Conservation (phyloP, 1,140 invertebrate species). For the Drosophila takahashii region DNA sequence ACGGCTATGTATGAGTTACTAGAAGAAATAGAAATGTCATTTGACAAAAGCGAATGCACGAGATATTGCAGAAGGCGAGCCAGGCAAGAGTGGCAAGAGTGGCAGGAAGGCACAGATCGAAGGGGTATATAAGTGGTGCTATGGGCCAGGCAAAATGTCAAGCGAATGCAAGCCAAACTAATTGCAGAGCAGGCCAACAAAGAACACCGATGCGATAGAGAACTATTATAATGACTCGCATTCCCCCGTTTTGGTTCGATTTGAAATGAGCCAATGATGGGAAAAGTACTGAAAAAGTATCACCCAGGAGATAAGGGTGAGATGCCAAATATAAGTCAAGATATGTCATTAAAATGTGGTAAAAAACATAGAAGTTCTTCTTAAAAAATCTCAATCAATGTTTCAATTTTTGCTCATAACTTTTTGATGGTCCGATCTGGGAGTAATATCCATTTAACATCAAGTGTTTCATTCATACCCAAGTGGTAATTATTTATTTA, state of each 20-base stretch:
- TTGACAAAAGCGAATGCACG: constrained; percentile 70
- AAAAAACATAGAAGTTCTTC: too few species aligned
- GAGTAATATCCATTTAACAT: not conserved
- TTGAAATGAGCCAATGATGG: constrained; percentile 1
- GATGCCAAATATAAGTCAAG: not conserved
- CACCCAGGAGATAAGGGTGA: not conserved
- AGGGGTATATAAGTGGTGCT: constrained; percentile 17
- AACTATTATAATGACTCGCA: constrained; percentile 55
- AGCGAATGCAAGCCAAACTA: constrained; percentile 72
- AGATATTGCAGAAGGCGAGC: constrained; percentile 38
- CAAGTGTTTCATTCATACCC: not conserved
- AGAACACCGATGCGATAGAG: constrained; percentile 22
- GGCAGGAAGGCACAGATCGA: not conserved
- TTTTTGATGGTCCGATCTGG: too few species aligned
- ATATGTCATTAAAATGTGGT: too few species aligned
- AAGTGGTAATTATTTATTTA: not conserved
- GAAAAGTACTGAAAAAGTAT: not conserved
- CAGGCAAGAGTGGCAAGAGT: too few species aligned
- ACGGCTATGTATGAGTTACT: constrained; percentile 63
- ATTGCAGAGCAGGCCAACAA: constrained; percentile 62
- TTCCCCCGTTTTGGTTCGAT: not conserved
- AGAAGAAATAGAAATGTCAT: constrained; percentile 81
- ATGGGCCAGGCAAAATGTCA: constrained; percentile 67
- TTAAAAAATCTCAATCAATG: too few species aligned
- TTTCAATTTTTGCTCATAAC: too few species aligned